phyloP scores from a whole-genome alignment of 2,797 vertebrate genomes.

The Morus bassanus region DNA sequence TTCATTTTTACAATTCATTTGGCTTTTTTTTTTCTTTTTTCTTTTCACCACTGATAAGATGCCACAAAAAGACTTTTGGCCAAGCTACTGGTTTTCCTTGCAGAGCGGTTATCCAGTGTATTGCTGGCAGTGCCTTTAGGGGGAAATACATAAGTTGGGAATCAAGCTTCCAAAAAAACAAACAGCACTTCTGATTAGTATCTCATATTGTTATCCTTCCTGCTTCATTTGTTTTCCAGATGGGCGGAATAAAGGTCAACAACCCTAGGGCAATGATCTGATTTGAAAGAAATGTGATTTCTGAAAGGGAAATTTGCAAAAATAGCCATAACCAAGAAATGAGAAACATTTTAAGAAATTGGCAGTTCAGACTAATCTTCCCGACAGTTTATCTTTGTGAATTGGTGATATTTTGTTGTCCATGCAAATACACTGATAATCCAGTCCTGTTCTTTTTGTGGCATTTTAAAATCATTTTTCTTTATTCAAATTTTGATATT shows the following conservation, averaged over 20 bases:
- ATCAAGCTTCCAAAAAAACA: slow-evolving; percentile 46
- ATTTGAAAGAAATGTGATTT: slow-evolving; percentile 74
- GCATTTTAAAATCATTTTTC: background rate
- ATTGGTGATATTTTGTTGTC: slow-evolving; percentile 14
- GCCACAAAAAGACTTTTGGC: background rate
- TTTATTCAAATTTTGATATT: background rate
- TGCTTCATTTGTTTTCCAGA: slow-evolving; percentile 77
- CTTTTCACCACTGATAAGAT: background rate
- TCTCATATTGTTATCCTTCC: slow-evolving; percentile 74
- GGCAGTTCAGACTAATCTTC: slow-evolving; percentile 49
- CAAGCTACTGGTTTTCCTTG: slow-evolving; percentile 20
- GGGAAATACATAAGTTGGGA: slow-evolving; percentile 54
- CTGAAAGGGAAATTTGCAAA: slow-evolving; percentile 70
- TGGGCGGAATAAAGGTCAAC: slow-evolving; percentile 72
- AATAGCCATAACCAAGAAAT: slow-evolving; percentile 68
- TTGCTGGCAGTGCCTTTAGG: slow-evolving; percentile 50
- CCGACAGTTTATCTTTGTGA: slow-evolving; percentile 20
- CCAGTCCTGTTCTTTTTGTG: background rate
- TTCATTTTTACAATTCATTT: background rate
- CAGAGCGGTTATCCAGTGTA: background rate
- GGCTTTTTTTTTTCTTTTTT: background rate
- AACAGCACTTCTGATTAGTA: slow-evolving; percentile 64
- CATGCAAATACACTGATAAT: background rate
- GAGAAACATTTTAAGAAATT: slow-evolving; percentile 60
- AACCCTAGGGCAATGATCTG: slow-evolving; percentile 62